phyloP scores from a whole-genome alignment of 1,140 invertebrate genomes.

The Drosophila oshimai region DNA sequence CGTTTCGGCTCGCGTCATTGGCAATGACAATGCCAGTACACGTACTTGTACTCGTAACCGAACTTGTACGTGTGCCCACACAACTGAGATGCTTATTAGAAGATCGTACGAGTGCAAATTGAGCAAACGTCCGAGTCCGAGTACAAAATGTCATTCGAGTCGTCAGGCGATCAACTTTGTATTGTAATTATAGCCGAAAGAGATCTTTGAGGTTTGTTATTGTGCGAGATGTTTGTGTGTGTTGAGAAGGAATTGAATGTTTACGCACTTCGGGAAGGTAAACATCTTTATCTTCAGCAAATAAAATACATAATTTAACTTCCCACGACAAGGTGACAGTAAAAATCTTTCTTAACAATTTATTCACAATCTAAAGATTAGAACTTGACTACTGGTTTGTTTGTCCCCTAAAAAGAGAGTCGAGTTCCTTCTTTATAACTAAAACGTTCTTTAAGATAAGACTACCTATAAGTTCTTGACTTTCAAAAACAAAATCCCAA shows the following conservation, averaged over 20 bases:
- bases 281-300: background rate
- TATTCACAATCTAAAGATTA: background rate
- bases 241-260: background rate
- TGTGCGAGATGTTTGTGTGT: no score
- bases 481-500: no score
- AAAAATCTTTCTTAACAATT: no score
- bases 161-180: conserved; percentile 27
- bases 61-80: conserved; percentile 24
- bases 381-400: background rate
- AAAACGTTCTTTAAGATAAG: background rate
- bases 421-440: no score
- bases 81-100: conserved; percentile 44
- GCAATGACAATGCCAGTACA: conserved; percentile 56
- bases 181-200: conserved; percentile 8
- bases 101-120: conserved; percentile 76
- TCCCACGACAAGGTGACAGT: background rate
- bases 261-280: background rate
- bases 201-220: background rate
- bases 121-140: conserved; percentile 21
- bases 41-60: conserved; percentile 18
- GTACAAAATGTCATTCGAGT: conserved; percentile 18
- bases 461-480: no score
- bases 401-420: no score
- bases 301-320: background rate
- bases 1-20: conserved; percentile 62